Base-by-base conservation (phyloP, 2,888 invertebrate species). In the Laspeyria flexula region DNA sequence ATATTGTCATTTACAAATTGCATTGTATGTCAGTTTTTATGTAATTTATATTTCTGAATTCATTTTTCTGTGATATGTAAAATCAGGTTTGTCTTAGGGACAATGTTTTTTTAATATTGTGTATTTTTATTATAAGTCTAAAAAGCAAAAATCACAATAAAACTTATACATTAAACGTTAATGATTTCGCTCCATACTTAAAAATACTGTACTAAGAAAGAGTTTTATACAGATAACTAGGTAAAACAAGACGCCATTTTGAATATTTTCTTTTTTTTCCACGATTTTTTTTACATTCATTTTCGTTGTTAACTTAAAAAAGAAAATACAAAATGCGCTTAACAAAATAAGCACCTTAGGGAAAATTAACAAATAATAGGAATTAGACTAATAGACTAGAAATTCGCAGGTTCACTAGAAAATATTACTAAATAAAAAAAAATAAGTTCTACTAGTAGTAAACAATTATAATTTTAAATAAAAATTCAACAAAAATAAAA, bases 311-410 rank as follows among this genome's bases (percentile, higher is more conserved):
- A 18, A 1, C 4, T 23, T 25, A 34, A 34, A 33, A 45, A 44
- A 39, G 55, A 45, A 30, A 52, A 49, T 58, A 42, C 35, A 6
- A 43, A 34, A 43, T 47, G 42, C 33, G 38, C 34, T 18, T 18
- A 64, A 66, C 54, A 44, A 69, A 65, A 43, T 43, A 56, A 62
- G 70, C 70, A 67, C 70, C 70, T 50, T 54, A 44, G 37, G 30
- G 31, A 53, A 60, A 57, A 46, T 33, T 49, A 58, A 69, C 47
- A 58, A 65, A 65, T 50, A 55, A 52, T 65, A 54, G 5, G n/a
- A 57, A 65, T 69, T 65, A 54, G 30, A 48, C 70, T 66, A 66
- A 61, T 12, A 56, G 52, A 62, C 66, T 65, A 65, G 23, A 45
- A 40, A 43, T 21, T 53, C 54, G 25, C 45, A 47, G 41, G 38